These are phyloP conservation scores for Crocuta crocuta DNA, from an alignment of 2,113 vertebrate genomes.

Conservation along the genomic window DNA sequence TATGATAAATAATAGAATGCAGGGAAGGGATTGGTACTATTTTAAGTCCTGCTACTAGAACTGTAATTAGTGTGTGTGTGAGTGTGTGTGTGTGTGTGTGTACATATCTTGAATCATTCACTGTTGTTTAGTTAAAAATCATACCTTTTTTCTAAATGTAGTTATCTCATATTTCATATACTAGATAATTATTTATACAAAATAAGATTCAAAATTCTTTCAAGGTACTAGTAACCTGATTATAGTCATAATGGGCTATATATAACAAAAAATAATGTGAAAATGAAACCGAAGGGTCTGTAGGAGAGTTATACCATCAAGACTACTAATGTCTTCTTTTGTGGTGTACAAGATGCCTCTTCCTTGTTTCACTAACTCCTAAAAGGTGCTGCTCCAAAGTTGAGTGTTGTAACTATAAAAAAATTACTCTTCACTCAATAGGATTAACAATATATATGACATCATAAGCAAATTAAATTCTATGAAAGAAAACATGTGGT, in stretches of 20 bases:
- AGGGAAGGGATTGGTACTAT: neutral
- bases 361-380: neutral
- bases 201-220: neutral
- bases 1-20: slow-evolving; percentile 56
- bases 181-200: neutral
- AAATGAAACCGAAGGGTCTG: neutral
- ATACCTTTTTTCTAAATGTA: neutral
- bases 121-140: neutral
- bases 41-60: neutral
- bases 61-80: neutral
- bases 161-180: neutral
- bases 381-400: neutral
- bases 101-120: neutral
- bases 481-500: neutral
- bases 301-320: neutral
- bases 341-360: neutral
- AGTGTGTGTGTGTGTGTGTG: neutral
- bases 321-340: neutral
- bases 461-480: neutral
- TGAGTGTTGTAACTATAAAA: neutral
- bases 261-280: neutral
- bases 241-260: neutral
- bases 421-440: neutral
- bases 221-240: neutral
- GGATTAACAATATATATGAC: neutral